Percentiles rank a stretch among this genome's conserved stretches.
Conservation (phyloP, 2,797 vertebrate genomes). For the Sebastes kiyomatsui region DNA sequence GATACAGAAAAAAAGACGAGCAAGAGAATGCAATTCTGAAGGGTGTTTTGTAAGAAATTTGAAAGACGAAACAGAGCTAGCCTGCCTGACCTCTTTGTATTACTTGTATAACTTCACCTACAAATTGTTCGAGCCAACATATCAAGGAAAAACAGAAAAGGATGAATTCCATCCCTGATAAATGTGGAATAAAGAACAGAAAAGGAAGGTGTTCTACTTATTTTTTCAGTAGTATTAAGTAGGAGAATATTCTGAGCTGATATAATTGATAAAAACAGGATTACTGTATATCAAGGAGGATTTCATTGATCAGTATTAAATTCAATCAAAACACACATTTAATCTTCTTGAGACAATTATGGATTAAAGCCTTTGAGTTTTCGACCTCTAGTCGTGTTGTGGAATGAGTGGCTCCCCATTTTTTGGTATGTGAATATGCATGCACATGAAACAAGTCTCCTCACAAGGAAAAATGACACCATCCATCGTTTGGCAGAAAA, state of each 20-base stretch:
- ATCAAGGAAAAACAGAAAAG: no score
- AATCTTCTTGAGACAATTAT: not conserved
- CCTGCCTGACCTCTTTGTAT: no score
- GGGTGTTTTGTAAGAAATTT: no score
- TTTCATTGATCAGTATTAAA: not conserved
- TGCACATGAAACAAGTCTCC: not conserved
- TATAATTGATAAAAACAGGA: not conserved
- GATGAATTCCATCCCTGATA: not conserved
- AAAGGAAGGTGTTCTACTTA: not conserved
- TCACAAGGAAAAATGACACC: not conserved
- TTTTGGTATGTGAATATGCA: not conserved
- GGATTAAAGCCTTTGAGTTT: not conserved
- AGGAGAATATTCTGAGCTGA: not conserved
- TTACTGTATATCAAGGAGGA: not conserved
- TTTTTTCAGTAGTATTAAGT: not conserved
- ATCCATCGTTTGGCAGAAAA: not conserved
- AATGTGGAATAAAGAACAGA: not conserved
- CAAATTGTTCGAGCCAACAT: no score
- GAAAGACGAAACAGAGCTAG: no score
- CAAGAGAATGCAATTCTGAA: no score
- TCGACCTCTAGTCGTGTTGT: not conserved
- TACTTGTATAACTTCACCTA: no score
- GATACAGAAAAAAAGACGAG: no score
- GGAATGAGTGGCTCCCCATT: not conserved
- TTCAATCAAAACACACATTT: not conserved